Conservation (phyloP, 1,140 invertebrate species). For the Mamestra configurata region DNA sequence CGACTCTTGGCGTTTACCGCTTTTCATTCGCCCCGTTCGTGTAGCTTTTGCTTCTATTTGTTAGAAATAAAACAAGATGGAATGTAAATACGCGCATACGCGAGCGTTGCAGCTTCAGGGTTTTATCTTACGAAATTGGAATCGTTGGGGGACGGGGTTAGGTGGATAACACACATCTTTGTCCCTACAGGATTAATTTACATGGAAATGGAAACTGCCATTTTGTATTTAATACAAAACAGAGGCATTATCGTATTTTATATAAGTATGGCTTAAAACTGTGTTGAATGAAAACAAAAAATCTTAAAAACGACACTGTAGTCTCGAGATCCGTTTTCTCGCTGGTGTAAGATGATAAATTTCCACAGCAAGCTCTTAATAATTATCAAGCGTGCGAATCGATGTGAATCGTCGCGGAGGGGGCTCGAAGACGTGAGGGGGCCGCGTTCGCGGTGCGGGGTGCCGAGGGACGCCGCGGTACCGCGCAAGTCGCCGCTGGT, state of each 20-base stretch:
- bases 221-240: neutral
- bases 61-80: too few relatives aligned
- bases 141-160: too few relatives aligned
- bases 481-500: slow-evolving; percentile 83
- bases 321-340: slow-evolving; percentile 56
- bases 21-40: too few relatives aligned
- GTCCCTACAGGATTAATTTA: too few relatives aligned
- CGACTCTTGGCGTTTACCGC: too few relatives aligned
- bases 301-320: neutral
- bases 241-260: neutral
- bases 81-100: too few relatives aligned
- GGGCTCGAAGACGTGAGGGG: slow-evolving; percentile 76
- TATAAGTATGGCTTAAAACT: neutral
- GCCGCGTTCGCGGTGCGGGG: slow-evolving; percentile 64
- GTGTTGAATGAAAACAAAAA: neutral
- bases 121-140: too few relatives aligned
- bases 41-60: too few relatives aligned
- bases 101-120: too few relatives aligned
- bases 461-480: slow-evolving; percentile 71
- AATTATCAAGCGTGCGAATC: slow-evolving; percentile 84
- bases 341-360: slow-evolving; percentile 64
- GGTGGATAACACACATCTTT: too few relatives aligned
- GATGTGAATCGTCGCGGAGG: slow-evolving; percentile 78
- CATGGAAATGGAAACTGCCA: too few relatives aligned
- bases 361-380: slow-evolving; percentile 75